phyloP scores from a whole-genome alignment of 92 coral and sea anemone species.

The Epizoanthus illoricatus region DNA sequence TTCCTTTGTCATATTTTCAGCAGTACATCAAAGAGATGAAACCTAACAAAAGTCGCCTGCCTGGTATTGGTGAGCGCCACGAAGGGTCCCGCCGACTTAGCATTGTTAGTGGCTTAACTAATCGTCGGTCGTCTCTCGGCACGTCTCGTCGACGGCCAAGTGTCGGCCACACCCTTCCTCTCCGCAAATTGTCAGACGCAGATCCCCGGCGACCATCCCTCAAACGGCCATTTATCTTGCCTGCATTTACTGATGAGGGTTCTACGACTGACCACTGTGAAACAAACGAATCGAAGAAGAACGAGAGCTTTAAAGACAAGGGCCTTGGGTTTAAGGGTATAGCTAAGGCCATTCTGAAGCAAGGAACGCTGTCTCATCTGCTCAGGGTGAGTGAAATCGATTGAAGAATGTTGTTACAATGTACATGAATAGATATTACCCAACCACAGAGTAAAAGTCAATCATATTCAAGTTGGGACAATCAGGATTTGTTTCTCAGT shows the following conservation, averaged over 20 bases:
- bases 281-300: slow-evolving; percentile 32
- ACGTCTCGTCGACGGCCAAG: slow-evolving; percentile 10
- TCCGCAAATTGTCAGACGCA: not conserved
- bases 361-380: slow-evolving; percentile 62
- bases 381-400: slow-evolving; percentile 48
- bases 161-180: too few species aligned
- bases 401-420: not conserved
- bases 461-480: too few species aligned
- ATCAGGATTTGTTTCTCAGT: not conserved
- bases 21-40: not conserved
- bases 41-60: not conserved
- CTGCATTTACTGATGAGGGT: slow-evolving; percentile 53
- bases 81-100: not conserved
- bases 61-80: not conserved
- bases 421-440: not conserved
- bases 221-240: slow-evolving; percentile 55
- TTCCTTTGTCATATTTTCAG: not conserved
- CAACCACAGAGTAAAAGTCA: too few species aligned
- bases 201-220: not conserved
- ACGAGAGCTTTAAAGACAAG: slow-evolving; percentile 20
- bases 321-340: slow-evolving; percentile 60
- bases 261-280: slow-evolving; percentile 39
- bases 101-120: not conserved
- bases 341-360: slow-evolving; percentile 71
- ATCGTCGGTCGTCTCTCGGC: slow-evolving; percentile 18